These are phyloP conservation scores for Conus canariensis DNA, from an alignment of 2,888 invertebrate genomes.

Conservation along the genomic window DNA sequence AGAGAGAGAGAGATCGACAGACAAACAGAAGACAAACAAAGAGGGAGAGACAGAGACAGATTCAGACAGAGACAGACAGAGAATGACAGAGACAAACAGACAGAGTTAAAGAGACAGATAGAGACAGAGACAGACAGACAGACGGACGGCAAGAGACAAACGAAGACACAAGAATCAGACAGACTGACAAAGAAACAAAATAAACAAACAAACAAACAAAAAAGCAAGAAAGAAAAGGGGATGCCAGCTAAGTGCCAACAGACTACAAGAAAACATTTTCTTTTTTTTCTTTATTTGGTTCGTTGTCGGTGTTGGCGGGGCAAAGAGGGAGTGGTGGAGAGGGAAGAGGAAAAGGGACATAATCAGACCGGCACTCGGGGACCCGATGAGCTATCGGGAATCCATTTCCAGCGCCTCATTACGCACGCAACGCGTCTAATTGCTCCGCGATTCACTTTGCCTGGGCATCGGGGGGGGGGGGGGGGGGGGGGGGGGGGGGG, in stretches of 20 bases:
- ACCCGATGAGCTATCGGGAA: slow-evolving; percentile 38
- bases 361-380: slow-evolving; percentile 44
- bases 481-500: not conserved
- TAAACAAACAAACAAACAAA: not conserved
- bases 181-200: not conserved
- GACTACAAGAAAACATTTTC: not conserved
- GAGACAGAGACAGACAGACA: not conserved
- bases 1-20: no score
- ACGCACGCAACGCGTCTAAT: slow-evolving; percentile 51
- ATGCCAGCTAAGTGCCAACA: not conserved
- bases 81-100: not conserved
- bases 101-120: not conserved
- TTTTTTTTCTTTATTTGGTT: not conserved
- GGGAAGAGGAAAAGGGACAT: slow-evolving; percentile 14
- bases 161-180: not conserved
- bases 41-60: no score
- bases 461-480: not conserved
- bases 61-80: no score
- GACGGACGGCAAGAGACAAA: not conserved
- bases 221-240: not conserved
- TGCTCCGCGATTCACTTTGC: slow-evolving; percentile 44
- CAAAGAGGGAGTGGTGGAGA: not conserved
- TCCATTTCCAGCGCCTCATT: slow-evolving; percentile 47
- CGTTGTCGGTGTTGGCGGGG: no score
- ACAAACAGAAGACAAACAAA: no score